Percentiles rank a stretch among this genome's conserved stretches.
Conservation (phyloP, 2,888 invertebrate species). For the Germaria angustata region DNA sequence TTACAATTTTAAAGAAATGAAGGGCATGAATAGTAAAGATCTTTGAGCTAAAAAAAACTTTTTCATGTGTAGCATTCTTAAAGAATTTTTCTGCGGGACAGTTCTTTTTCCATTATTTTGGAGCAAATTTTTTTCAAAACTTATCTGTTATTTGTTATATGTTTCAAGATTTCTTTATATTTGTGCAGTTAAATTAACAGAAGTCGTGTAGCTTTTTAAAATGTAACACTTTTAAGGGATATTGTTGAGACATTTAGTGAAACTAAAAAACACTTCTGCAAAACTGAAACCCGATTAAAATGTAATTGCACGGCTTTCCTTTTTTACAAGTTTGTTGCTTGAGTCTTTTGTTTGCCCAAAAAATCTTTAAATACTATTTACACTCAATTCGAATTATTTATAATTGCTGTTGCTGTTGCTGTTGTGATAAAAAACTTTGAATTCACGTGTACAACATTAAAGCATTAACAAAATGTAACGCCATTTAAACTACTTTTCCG, state of each 20-base stretch:
- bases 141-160: too few relatives aligned
- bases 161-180: too few relatives aligned
- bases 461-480: neutral
- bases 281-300: too few relatives aligned
- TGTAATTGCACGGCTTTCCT: too few relatives aligned
- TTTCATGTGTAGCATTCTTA: neutral
- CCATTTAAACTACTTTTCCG: slow-evolving; percentile 31
- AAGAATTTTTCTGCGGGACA: neutral
- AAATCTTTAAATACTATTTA: slow-evolving; percentile 18
- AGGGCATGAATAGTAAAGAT: slow-evolving; percentile 20
- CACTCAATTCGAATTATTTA: slow-evolving; percentile 13
- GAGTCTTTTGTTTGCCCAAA: slow-evolving; percentile 24
- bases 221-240: too few relatives aligned
- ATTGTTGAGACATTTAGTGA: too few relatives aligned
- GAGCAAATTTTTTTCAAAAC: neutral
- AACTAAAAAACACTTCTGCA: too few relatives aligned
- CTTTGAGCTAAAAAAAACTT: slow-evolving; percentile 14
- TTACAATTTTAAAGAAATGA: slow-evolving; percentile 17
- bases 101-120: neutral
- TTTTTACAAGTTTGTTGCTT: slow-evolving; percentile 27
- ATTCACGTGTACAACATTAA: too few relatives aligned
- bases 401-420: neutral
- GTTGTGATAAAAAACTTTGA: neutral
- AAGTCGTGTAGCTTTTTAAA: too few relatives aligned
- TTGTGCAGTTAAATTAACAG: too few relatives aligned